Percentiles rank a stretch among this genome's conserved stretches.
Conservation (phyloP, 2,888 invertebrate species). For the Caenorhabditis becei region DNA sequence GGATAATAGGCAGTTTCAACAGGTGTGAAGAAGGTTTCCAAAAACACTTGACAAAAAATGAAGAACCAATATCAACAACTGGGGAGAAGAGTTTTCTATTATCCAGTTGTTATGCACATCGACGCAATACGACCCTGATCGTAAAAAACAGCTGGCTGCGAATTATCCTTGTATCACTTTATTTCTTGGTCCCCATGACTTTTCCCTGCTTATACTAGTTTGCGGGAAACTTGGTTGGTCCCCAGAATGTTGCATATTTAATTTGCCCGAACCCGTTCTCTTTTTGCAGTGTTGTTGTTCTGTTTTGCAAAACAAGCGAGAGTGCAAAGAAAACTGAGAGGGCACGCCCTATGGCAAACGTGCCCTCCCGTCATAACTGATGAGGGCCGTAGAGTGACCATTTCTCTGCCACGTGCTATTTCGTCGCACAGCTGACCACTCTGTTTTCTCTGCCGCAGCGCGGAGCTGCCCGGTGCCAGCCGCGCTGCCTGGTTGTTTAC, state of each 20-base stretch:
- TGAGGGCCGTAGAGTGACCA: slow-evolving; percentile 48
- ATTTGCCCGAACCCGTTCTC: slow-evolving; percentile 57
- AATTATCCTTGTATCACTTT: no score
- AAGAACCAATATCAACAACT: no score
- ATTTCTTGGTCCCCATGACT: no score
- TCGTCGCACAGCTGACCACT: slow-evolving; percentile 59
- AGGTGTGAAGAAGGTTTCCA: no score
- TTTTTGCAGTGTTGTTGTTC: slow-evolving; percentile 65
- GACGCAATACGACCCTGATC: no score
- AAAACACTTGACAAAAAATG: no score
- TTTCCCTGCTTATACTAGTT: no score
- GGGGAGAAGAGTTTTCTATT: no score
- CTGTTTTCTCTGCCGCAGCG: slow-evolving; percentile 55
- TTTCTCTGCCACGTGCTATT: slow-evolving; percentile 36
- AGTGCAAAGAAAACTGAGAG: slow-evolving; percentile 55
- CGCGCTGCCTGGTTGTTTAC: slow-evolving; percentile 63
- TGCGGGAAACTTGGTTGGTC: slow-evolving; percentile 22
- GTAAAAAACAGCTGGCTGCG: no score
- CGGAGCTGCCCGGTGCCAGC: slow-evolving; percentile 65
- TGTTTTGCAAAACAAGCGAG: slow-evolving; percentile 53
- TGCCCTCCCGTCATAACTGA: slow-evolving; percentile 61
- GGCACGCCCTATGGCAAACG: slow-evolving; percentile 62
- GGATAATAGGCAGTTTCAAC: no score
- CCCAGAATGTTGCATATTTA: slow-evolving; percentile 54
- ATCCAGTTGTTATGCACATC: no score